phyloP scores from a whole-genome alignment of 2,888 invertebrate species.

The Leucoma salicis region DNA sequence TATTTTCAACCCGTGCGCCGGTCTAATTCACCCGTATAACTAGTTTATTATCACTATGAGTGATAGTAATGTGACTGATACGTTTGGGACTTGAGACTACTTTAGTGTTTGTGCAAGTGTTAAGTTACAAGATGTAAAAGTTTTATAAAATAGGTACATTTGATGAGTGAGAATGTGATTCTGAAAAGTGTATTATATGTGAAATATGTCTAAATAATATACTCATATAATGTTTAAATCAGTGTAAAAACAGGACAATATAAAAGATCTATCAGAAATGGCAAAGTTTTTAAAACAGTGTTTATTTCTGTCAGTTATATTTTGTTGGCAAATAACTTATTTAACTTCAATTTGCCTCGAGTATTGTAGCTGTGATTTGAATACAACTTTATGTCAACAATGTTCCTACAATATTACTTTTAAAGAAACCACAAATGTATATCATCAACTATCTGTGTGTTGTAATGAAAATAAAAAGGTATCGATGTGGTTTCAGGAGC shows the following conservation, averaged over 20 bases:
- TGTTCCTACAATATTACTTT: conserved; percentile 65
- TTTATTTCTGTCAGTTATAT: conserved; percentile 61
- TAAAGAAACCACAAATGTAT: conserved; percentile 52
- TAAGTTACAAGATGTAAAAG: conserved; percentile 61
- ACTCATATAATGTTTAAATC: conserved; percentile 64
- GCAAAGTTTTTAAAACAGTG: conserved; percentile 59
- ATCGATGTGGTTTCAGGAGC: conserved; percentile 44
- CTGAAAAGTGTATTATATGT: conserved; percentile 49
- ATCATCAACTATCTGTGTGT: conserved; percentile 49
- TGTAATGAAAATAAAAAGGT: conserved; percentile 51
- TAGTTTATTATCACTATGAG: conserved; percentile 41
- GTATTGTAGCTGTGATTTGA: conserved; percentile 51
- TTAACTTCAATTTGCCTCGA: conserved; percentile 58
- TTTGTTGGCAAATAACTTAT: conserved; percentile 58
- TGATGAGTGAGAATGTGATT: conserved; percentile 51
- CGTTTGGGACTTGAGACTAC: conserved; percentile 46
- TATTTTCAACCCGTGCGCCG: conserved; percentile 15
- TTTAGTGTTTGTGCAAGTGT: conserved; percentile 57
- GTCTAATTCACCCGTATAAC: conserved; percentile 21
- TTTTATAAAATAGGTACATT: conserved; percentile 46
- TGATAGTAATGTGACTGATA: conserved; percentile 44
- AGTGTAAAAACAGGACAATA: conserved; percentile 46
- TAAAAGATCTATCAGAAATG: conserved; percentile 53
- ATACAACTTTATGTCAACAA: conserved; percentile 49
- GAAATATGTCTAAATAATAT: conserved; percentile 53